phyloP scores from a whole-genome alignment of 1,140 invertebrate species.

The Zaprionus capensis region DNA sequence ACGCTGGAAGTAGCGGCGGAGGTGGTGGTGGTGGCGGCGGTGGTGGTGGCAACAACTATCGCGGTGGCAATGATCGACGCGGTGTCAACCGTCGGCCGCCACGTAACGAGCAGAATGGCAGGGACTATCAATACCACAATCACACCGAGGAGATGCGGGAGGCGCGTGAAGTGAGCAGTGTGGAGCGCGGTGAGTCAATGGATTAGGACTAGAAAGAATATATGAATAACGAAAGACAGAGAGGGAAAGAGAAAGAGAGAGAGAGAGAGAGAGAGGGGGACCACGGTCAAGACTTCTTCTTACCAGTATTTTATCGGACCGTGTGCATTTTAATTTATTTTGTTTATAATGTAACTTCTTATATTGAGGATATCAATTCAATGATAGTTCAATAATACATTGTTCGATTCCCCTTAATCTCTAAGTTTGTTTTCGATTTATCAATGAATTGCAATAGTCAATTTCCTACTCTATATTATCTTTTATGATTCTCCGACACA shows the following conservation, averaged over 20 bases:
- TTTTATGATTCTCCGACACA: conserved; percentile 30
- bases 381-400: conserved; percentile 3
- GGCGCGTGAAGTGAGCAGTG: conserved; percentile 80
- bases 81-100: conserved; percentile 69
- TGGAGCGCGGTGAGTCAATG: conserved; percentile 79
- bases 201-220: conserved; percentile 37
- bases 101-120: conserved; percentile 76
- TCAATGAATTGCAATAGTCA: neutral
- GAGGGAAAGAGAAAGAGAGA: neutral
- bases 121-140: conserved; percentile 79
- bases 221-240: neutral
- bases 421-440: conserved; percentile 14
- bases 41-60: conserved; percentile 66
- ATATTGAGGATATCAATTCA: neutral
- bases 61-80: conserved; percentile 65
- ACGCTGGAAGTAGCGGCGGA: conserved; percentile 53
- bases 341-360: neutral
- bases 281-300: neutral
- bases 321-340: neutral
- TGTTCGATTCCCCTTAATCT: neutral
- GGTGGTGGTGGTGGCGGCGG: conserved; percentile 50
- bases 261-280: neutral
- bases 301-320: neutral
- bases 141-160: conserved; percentile 80
- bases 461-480: neutral